A percentile compares a stretch with the other conserved stretches of the same genome.
These are phyloP conservation scores for Phalangium opilio DNA, from an alignment of 2,888 invertebrate genomes.

Conservation along the genomic window DNA sequence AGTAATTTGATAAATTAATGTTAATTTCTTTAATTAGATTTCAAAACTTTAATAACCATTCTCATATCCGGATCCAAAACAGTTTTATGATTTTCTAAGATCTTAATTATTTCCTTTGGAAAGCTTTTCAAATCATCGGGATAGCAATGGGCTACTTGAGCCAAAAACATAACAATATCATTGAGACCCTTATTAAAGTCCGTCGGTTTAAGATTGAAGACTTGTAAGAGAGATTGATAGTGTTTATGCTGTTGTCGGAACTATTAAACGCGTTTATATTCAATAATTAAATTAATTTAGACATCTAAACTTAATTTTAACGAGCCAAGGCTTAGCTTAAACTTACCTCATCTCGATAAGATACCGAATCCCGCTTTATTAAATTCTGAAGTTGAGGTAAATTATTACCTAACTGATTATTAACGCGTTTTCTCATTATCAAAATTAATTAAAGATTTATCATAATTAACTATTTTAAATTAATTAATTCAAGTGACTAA, in stretches of 20 bases:
- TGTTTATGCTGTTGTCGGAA: slow-evolving; percentile 80
- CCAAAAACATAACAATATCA: slow-evolving; percentile 35
- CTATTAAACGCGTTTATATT: slow-evolving; percentile 27
- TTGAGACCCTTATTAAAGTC: slow-evolving; percentile 68
- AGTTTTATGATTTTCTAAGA: slow-evolving; percentile 68
- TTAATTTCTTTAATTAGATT: too few relatives aligned
- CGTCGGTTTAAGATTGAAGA: slow-evolving; percentile 72
- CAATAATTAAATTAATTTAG: background rate
- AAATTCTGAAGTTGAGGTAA: slow-evolving; percentile 85
- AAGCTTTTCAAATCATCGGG: slow-evolving; percentile 60
- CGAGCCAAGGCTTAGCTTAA: background rate
- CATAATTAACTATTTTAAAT: too few relatives aligned
- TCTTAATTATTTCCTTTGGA: slow-evolving; percentile 71
- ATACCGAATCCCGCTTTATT: slow-evolving; percentile 85
- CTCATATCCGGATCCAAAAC: slow-evolving; percentile 76
- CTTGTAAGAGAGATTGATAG: slow-evolving; percentile 69
- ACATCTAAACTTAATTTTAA: background rate
- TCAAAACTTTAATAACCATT: slow-evolving; percentile 41
- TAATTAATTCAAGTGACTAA: too few relatives aligned
- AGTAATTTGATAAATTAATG: too few relatives aligned
- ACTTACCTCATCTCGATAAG: slow-evolving; percentile 74
- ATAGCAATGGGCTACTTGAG: slow-evolving; percentile 72
- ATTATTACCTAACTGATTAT: slow-evolving; percentile 60
- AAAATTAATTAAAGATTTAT: too few relatives aligned
- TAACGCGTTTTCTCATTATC: slow-evolving; percentile 13